Evolutionary conservation across 2,113 vertebrate species (phyloP), one percentile per base, ranked within the genome.

Genomic region (Thermophis baileyi): DNA sequence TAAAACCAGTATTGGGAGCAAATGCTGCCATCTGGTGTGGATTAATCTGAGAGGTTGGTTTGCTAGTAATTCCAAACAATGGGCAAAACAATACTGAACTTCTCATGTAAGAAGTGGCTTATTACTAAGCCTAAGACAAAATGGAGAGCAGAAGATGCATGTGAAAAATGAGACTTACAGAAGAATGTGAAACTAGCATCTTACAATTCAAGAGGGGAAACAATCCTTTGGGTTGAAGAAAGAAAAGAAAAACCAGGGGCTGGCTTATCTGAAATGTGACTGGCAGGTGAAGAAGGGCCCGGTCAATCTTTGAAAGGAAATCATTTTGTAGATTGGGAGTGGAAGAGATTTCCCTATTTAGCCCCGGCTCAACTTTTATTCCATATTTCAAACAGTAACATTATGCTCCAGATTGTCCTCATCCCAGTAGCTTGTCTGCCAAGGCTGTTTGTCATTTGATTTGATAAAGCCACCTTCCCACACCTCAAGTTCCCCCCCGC

Each of bases 401-500:
- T 46, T 1, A 14, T 92, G 87, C 40, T 81, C 90, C 87, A 85
- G 49, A 85, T 81, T 91, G 96, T 95, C 94, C 85, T 94, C 60
- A 69, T 46, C 60, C 85, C 27, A 1, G 95, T 96, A 96, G 95
- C 97, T 96, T 94, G 94, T 96, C 96, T 95, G 55, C 95, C 6
- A 4, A 96, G 95, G 94, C 69, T 8, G 94, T 96, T 95, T 97
- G 97, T 97, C 97, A 97, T 95, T 95, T 86, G 93, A 49, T 92
- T 94, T 97, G 97, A 98, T 97, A 97, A 97, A 93, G 92, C 46
- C 1, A 54, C 95, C 94, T 95, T 94, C 97, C 90, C 92, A 97
- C 96, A 97, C 97, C 96, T 98, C 97, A 92, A 93, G 95, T 95
- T 97, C 97, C 96, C 97, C 18, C 46, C 40, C 12, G 93, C 90